A percentile compares a stretch with the other conserved stretches of the same genome.
Evolutionary conservation across 2,113 vertebrate genomes (phyloP).

Genomic region (Lycocorax pyrrhopterus): DNA sequence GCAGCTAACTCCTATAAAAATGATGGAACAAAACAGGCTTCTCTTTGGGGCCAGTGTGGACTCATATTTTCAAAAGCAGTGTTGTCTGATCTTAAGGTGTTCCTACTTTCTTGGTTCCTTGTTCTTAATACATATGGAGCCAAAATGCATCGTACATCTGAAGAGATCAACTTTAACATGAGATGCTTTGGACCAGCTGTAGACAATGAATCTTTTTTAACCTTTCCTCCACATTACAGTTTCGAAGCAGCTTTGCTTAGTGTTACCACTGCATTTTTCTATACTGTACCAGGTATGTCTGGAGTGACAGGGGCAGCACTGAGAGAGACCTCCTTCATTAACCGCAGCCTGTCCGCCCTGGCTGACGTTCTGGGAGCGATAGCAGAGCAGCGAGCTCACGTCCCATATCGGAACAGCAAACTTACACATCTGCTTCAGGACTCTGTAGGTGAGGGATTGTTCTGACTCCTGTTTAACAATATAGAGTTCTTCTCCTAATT

Average conservation of each 20-base stretch:
- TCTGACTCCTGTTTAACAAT: background rate
- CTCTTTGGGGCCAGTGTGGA: background rate
- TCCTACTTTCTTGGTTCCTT: background rate
- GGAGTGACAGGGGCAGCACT: slow-evolving; percentile 75
- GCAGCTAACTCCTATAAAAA: background rate
- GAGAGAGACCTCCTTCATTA: slow-evolving; percentile 82
- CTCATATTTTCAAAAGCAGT: background rate
- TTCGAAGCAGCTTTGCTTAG: background rate
- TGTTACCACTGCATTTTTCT: background rate
- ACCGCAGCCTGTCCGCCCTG: slow-evolving; percentile 82
- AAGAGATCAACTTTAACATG: background rate
- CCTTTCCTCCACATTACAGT: background rate
- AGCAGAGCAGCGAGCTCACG: slow-evolving; percentile 75
- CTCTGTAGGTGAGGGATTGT: slow-evolving; percentile 66
- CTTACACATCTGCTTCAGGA: slow-evolving; percentile 86
- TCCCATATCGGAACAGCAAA: slow-evolving; percentile 86
- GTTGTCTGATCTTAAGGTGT: background rate
- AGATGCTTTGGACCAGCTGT: background rate
- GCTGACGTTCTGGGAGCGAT: slow-evolving; percentile 82
- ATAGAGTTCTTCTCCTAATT: background rate
- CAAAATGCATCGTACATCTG: background rate
- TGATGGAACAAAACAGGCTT: background rate
- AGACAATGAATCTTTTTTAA: background rate
- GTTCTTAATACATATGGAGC: background rate
- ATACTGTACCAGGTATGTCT: slow-evolving; percentile 67